These are phyloP conservation scores for Bombus confusus DNA, from an alignment of 1,140 invertebrate genomes.

Conservation along the genomic window DNA sequence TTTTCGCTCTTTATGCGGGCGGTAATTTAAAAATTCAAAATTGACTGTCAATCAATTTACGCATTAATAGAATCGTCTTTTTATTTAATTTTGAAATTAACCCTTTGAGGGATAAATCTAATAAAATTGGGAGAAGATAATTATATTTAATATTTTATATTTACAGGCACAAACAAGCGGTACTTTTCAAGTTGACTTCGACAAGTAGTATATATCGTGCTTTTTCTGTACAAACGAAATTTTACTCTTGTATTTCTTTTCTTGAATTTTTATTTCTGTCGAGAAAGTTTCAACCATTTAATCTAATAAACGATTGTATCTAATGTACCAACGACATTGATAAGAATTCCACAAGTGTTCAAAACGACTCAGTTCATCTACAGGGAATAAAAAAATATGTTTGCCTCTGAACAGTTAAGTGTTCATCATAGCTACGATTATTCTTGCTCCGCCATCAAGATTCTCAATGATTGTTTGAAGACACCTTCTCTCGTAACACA, in stretches of 20 bases:
- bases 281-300: background rate
- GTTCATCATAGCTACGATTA: background rate
- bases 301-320: background rate
- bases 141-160: too few relatives aligned
- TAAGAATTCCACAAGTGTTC: background rate
- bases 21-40: too few relatives aligned
- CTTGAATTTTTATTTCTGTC: background rate
- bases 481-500: background rate
- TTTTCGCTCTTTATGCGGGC: too few relatives aligned
- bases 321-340: background rate
- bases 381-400: background rate
- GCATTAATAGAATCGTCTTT: too few relatives aligned
- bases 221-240: background rate
- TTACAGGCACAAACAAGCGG: too few relatives aligned
- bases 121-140: too few relatives aligned
- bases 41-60: too few relatives aligned
- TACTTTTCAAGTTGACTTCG: too few relatives aligned
- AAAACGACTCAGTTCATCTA: background rate
- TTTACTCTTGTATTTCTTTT: background rate
- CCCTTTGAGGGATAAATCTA: too few relatives aligned
- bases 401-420: background rate
- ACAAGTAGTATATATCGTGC: too few relatives aligned
- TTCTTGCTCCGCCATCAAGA: background rate
- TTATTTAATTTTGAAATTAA: too few relatives aligned
- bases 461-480: background rate